Conservation (phyloP, 2,113 vertebrate genomes). For the Electrona antarctica region DNA sequence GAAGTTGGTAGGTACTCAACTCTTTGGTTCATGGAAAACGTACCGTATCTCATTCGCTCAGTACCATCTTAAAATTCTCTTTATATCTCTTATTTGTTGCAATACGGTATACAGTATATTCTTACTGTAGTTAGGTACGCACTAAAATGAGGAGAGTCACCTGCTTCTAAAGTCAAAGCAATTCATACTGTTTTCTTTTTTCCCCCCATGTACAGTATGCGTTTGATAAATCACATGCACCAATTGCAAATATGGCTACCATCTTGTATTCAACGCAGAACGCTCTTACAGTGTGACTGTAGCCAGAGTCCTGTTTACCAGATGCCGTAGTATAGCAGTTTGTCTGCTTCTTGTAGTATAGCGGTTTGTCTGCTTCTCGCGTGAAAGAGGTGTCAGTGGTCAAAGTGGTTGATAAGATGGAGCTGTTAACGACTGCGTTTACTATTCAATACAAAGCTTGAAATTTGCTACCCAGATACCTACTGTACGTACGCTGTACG, state of each 20-base stretch:
- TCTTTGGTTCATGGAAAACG: neutral
- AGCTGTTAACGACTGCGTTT: conserved; percentile 36
- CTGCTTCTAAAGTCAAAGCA: conserved; percentile 7
- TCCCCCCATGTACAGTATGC: neutral
- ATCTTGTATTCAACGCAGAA: conserved; percentile 23
- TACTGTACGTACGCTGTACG: neutral
- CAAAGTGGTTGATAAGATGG: conserved; percentile 7
- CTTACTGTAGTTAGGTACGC: conserved; percentile 8
- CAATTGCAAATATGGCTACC: conserved; percentile 21
- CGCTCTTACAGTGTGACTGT: conserved; percentile 23
- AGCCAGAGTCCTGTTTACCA: conserved; percentile 48
- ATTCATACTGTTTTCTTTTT: conserved; percentile 14
- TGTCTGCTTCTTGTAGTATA: conserved; percentile 11
- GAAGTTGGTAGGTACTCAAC: neutral
- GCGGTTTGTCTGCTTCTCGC: conserved; percentile 13
- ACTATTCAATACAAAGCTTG: conserved; percentile 35
- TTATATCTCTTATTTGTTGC: neutral
- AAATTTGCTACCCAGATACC: conserved; percentile 12
- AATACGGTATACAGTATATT: neutral
- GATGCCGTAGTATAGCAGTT: conserved; percentile 4
- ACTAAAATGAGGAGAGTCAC: conserved; percentile 16
- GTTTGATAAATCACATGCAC: conserved; percentile 13
- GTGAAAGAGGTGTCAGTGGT: conserved; percentile 16
- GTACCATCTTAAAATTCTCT: neutral
- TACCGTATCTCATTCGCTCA: neutral